A percentile compares a stretch with the other conserved stretches of the same genome.
Conservation (phyloP, 2,797 vertebrate species). For the Lepilemur septentrionalis region DNA sequence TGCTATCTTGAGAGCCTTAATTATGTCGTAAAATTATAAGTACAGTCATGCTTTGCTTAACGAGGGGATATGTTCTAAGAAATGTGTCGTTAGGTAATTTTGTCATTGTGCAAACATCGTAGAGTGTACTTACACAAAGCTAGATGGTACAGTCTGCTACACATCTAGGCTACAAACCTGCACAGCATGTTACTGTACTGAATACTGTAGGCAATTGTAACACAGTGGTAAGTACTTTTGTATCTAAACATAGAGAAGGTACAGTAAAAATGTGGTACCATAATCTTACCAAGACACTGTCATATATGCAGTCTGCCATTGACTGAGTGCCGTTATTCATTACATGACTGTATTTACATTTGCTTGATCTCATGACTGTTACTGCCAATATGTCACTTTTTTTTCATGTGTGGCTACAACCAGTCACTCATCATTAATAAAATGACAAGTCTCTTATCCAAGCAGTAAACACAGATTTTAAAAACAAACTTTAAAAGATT, state of each 20-base stretch:
- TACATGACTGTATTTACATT: constrained; percentile 83
- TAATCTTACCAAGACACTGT: background rate
- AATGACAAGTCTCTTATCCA: constrained; percentile 82
- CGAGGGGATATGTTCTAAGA: background rate
- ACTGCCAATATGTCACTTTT: constrained; percentile 85
- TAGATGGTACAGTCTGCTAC: background rate
- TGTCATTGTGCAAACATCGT: background rate
- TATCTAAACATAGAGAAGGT: background rate
- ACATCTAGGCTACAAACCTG: background rate
- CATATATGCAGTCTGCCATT: background rate
- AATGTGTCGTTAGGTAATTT: background rate
- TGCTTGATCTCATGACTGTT: constrained; percentile 86
- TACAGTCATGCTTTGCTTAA: background rate
- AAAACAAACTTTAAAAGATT: constrained; percentile 78
- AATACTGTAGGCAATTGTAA: background rate
- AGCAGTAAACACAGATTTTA: constrained; percentile 67
- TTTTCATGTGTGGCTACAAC: constrained; percentile 84
- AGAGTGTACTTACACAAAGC: background rate
- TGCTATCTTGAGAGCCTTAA: constrained; percentile 90
- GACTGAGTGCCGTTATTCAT: background rate
- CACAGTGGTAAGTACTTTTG: background rate
- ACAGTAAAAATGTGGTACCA: background rate
- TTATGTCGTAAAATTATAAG: constrained; percentile 89
- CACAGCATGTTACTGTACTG: no score
- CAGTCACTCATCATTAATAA: constrained; percentile 90